These are phyloP conservation scores for Dolichallabes microphthalmus DNA, from an alignment of 2,113 vertebrate species.

Conservation along the genomic window DNA sequence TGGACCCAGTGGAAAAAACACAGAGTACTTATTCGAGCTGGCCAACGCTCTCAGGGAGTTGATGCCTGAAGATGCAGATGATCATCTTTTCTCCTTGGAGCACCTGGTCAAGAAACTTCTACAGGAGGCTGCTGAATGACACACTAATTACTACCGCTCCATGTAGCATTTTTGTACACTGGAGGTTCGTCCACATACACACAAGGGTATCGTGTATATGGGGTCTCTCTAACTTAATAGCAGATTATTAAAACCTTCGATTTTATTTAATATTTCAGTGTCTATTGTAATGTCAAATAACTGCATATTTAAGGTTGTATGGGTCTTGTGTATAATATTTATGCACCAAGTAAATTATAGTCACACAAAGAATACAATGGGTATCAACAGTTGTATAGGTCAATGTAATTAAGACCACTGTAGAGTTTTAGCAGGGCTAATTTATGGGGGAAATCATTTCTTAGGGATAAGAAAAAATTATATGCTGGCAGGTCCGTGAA, in stretches of 20 bases:
- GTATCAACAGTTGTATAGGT: background rate
- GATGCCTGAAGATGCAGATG: constrained; percentile 86
- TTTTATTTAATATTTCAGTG: background rate
- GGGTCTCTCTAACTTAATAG: background rate
- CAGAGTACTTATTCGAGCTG: constrained; percentile 92
- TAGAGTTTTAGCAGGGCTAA: background rate
- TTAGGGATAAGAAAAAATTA: background rate
- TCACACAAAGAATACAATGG: background rate
- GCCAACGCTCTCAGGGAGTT: constrained; percentile 85
- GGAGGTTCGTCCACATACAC: background rate
- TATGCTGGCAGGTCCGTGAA: background rate
- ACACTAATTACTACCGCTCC: background rate
- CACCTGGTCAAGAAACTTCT: constrained; percentile 82
- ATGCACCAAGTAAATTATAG: background rate
- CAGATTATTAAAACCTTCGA: background rate
- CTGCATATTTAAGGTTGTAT: background rate
- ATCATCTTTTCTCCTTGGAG: constrained; percentile 92
- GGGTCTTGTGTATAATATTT: background rate
- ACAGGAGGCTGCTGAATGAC: constrained; percentile 41
- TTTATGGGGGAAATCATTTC: background rate
- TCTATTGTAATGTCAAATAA: background rate
- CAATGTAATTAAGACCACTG: background rate
- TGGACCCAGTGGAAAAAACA: constrained; percentile 90
- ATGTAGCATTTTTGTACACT: background rate
- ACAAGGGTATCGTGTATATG: background rate